phyloP scores from a whole-genome alignment of 2,113 vertebrate species.

The Gymnocephalus cernua region DNA sequence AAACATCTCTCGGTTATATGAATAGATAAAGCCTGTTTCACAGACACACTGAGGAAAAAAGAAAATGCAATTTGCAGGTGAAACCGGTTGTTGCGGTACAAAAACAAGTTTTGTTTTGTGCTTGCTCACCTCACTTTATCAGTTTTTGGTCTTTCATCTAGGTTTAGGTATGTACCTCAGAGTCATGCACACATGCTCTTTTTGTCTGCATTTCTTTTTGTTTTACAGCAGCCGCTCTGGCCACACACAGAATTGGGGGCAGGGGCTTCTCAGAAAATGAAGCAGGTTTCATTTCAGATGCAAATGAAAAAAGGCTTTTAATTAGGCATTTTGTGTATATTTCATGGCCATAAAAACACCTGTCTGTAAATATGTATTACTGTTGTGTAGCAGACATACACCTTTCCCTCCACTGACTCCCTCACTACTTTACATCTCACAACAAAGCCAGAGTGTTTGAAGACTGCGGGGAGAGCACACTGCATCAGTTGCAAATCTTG shows the following conservation, averaged over 20 bases:
- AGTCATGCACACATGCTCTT: constrained; percentile 56
- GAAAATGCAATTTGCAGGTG: constrained; percentile 60
- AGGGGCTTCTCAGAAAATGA: constrained; percentile 81
- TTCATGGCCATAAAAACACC: constrained; percentile 63
- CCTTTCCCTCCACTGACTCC: constrained; percentile 66
- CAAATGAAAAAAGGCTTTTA: constrained; percentile 77
- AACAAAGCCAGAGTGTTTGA: constrained; percentile 75
- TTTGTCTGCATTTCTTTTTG: constrained; percentile 64
- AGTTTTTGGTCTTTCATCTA: constrained; percentile 75
- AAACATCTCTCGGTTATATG: constrained; percentile 59
- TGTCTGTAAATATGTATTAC: constrained; percentile 81
- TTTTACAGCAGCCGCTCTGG: constrained; percentile 64
- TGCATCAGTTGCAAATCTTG: constrained; percentile 80
- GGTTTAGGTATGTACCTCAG: constrained; percentile 62
- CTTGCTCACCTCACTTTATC: constrained; percentile 70
- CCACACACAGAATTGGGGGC: constrained; percentile 67
- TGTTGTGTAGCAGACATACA: constrained; percentile 65
- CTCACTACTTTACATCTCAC: constrained; percentile 68
- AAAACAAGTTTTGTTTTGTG: constrained; percentile 77
- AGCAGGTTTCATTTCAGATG: constrained; percentile 74
- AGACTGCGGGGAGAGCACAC: constrained; percentile 70
- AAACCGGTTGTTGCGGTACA: constrained; percentile 78
- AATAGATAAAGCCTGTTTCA: constrained; percentile 71
- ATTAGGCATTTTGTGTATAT: constrained; percentile 84
- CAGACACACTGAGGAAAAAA: constrained; percentile 42